phyloP scores from a whole-genome alignment of 2,888 invertebrate genomes.

The Caenorhabditis wallacei region DNA sequence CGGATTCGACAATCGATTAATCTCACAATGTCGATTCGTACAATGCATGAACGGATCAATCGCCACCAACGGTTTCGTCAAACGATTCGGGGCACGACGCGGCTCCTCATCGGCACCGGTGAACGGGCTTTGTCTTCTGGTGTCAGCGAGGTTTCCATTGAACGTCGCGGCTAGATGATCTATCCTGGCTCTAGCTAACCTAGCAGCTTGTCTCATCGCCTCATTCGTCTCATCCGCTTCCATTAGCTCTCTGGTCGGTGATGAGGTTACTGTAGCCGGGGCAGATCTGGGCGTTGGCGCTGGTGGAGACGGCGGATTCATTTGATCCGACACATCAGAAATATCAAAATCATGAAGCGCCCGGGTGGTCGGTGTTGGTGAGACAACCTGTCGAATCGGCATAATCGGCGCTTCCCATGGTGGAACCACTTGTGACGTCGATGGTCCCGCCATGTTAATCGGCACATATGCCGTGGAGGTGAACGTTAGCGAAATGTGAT shows the following conservation, averaged over 20 bases:
- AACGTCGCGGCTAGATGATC: slow-evolving; percentile 30
- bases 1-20: slow-evolving; percentile 21
- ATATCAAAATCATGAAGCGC: slow-evolving; percentile 24
- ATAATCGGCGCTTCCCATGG: background rate
- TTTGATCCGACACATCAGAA: slow-evolving; percentile 4
- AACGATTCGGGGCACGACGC: background rate
- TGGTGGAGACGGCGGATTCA: background rate
- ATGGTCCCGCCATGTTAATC: slow-evolving; percentile 5
- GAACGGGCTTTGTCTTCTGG: slow-evolving; percentile 5
- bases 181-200: slow-evolving; percentile 17
- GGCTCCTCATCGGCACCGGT: background rate
- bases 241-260: slow-evolving; percentile 5
- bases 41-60: slow-evolving; percentile 63
- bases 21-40: slow-evolving; percentile 44
- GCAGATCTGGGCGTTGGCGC: slow-evolving; percentile 29
- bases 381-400: slow-evolving; percentile 23
- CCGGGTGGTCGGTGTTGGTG: slow-evolving; percentile 15
- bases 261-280: slow-evolving; percentile 10
- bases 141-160: slow-evolving; percentile 17
- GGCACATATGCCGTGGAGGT: background rate
- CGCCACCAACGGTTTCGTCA: slow-evolving; percentile 11
- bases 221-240: background rate
- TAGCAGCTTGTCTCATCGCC: background rate
- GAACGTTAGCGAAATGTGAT: slow-evolving; percentile 1
- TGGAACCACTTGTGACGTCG: background rate